Evolutionary conservation across 2,888 invertebrate genomes (phyloP).

Genomic region (Scaptomyza reducta): DNA sequence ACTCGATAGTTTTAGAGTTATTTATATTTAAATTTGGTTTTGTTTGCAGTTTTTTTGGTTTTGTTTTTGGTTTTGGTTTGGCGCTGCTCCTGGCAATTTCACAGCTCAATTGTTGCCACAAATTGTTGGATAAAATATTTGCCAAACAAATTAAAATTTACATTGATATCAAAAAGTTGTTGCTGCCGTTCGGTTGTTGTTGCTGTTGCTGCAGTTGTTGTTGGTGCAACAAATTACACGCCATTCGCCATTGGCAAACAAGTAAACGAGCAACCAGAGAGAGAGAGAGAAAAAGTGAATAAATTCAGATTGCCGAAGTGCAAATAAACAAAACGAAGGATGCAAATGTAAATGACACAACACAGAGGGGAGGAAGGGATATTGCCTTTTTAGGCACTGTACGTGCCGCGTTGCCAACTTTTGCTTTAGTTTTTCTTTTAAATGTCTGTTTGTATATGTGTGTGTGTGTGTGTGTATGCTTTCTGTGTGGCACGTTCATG

Average conservation of each 20-base stretch:
- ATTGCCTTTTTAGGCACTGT: slow-evolving; percentile 40
- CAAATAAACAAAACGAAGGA: slow-evolving; percentile 62
- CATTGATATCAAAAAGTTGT: slow-evolving; percentile 69
- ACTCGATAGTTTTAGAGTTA: slow-evolving; percentile 14
- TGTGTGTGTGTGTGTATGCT: slow-evolving; percentile 13
- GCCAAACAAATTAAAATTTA: slow-evolving; percentile 77
- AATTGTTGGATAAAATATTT: slow-evolving; percentile 67
- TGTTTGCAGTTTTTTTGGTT: slow-evolving; percentile 15
- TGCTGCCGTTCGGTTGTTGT: slow-evolving; percentile 14
- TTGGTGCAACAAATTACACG: slow-evolving; percentile 66
- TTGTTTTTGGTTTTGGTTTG: background rate
- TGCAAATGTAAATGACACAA: slow-evolving; percentile 46
- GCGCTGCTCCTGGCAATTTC: slow-evolving; percentile 45
- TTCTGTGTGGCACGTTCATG: slow-evolving; percentile 47
- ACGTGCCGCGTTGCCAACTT: slow-evolving; percentile 52
- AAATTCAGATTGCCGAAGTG: slow-evolving; percentile 66
- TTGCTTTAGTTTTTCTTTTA: slow-evolving; percentile 18
- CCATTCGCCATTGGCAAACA: slow-evolving; percentile 59
- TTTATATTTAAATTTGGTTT: slow-evolving; percentile 34
- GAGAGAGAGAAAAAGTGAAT: slow-evolving; percentile 54
- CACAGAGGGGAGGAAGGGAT: background rate
- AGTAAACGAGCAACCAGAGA: slow-evolving; percentile 16
- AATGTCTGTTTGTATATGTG: slow-evolving; percentile 6
- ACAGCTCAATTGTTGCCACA: slow-evolving; percentile 63
- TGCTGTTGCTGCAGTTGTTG: slow-evolving; percentile 34